These are phyloP conservation scores for Drosophila meridionalis DNA, from an alignment of 2,888 invertebrate species.

Conservation along the genomic window DNA sequence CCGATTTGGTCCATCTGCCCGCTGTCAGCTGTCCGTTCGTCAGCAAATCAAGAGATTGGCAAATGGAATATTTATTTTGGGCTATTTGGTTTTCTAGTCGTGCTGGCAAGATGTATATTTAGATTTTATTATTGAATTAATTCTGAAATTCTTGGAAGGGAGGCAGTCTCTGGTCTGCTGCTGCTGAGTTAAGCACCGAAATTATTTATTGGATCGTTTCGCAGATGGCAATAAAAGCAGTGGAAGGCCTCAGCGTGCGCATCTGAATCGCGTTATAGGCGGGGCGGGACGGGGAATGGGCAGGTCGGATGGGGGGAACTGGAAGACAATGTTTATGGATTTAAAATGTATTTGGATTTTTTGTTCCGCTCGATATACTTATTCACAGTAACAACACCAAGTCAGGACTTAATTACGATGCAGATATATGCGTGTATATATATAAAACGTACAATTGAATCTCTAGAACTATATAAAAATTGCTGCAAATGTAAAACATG, in stretches of 20 bases:
- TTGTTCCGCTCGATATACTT: slow-evolving; percentile 39
- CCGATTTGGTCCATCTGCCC: not conserved
- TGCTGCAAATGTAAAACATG: not conserved
- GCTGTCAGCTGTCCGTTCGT: not conserved
- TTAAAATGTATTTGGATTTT: slow-evolving; percentile 17
- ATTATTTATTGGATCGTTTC: not conserved
- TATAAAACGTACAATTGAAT: not conserved
- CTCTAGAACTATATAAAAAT: slow-evolving; percentile 19
- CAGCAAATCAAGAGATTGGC: not conserved
- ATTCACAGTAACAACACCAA: slow-evolving; percentile 55
- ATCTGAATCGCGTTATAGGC: not conserved
- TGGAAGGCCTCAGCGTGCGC: not conserved
- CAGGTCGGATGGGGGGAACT: not conserved
- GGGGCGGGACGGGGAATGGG: not conserved
- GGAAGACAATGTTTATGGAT: not conserved
- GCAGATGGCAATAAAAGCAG: not conserved
- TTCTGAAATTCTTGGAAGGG: not conserved
- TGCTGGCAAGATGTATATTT: not conserved
- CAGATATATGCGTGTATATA: not conserved
- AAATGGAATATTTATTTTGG: not conserved
- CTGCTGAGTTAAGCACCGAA: not conserved
- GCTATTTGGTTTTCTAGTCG: not conserved
- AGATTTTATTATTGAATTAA: not conserved
- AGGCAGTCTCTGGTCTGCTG: not conserved
- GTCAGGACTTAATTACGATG: slow-evolving; percentile 1